Evolutionary conservation across 2,888 invertebrate species (phyloP).

Genomic region (Tubulanus polymorphus): DNA sequence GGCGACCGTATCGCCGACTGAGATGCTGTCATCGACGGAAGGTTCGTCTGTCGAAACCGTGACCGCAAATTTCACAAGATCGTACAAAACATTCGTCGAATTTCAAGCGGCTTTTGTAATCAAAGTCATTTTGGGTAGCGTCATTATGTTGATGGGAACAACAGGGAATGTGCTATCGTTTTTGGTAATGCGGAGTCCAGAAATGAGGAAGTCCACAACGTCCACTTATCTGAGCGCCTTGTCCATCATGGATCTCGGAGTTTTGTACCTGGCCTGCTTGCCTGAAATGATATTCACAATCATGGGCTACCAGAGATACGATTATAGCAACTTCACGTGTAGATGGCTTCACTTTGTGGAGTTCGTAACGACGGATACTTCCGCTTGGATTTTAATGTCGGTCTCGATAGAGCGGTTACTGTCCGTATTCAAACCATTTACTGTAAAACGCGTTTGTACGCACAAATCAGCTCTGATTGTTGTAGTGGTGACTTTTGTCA

Average conservation of each 20-base stretch:
- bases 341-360: not conserved
- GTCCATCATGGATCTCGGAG: not conserved
- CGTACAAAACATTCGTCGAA: not conserved
- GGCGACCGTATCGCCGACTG: too few relatives aligned
- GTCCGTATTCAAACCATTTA: not conserved
- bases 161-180: not conserved
- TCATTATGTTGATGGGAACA: not conserved
- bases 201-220: not conserved
- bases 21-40: too few relatives aligned
- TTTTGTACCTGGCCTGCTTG: not conserved
- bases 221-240: not conserved
- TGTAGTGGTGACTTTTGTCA: not conserved
- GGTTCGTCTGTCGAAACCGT: too few relatives aligned
- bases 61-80: not conserved
- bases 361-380: not conserved
- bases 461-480: not conserved
- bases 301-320: not conserved
- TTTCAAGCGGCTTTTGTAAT: not conserved
- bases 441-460: not conserved
- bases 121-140: not conserved
- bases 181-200: not conserved
- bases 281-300: not conserved
- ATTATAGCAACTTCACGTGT: not conserved
- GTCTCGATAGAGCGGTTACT: not conserved
- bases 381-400: not conserved